Base-by-base conservation (phyloP, 2,888 invertebrate species). In the Sinelater perroti region DNA sequence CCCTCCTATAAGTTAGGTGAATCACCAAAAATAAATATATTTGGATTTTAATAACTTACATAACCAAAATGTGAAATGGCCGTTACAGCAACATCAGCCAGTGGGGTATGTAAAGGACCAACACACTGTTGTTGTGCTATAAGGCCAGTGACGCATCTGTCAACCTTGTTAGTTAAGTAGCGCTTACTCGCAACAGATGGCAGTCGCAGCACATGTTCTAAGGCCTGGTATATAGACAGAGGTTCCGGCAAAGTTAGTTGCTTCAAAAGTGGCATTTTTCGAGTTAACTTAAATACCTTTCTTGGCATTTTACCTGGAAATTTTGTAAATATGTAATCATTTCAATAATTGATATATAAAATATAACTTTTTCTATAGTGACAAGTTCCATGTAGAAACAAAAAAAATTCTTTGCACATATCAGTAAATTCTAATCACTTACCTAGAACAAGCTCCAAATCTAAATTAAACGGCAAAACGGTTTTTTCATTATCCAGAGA, bases 91-190 rank as follows among this genome's bases (percentile, higher is more conserved):
- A 91, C 96, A 78, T 99, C 96, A 0, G 97, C 93, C 2, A 98
- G 80, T 0, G 99, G 98, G 0, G 96, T 95, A 76, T 98, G 98
- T 0, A 98, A 79, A 0, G 97, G 97, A 0, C 99, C 98, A 16
- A 98, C 95, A 75, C 98, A 98, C 77, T 99, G 99, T 72, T 99
- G 98, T 77, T 97, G 97, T 0, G 95, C 98, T 53, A 98, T 86
- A 10, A 98, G 81, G 1, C 98, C 98, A 1, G 95, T 91, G 5
- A 98, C 97, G 74, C 96, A 97, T 31, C 97, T 85, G 76, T 93
- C 93, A 10, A 97, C 97, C 84, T 97, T 97, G 73, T 92, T 97
- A 0, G 96, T 97, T 31, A 97, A 83, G 75, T 93, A 97, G 67
- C 97, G 84, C 78, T 99, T 99, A 76, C 97, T 96, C 38, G 90